A percentile compares a stretch with the other conserved stretches of the same genome.
These are phyloP conservation scores for Eulithis testata DNA, from an alignment of 2,888 invertebrate species.

Conservation along the genomic window DNA sequence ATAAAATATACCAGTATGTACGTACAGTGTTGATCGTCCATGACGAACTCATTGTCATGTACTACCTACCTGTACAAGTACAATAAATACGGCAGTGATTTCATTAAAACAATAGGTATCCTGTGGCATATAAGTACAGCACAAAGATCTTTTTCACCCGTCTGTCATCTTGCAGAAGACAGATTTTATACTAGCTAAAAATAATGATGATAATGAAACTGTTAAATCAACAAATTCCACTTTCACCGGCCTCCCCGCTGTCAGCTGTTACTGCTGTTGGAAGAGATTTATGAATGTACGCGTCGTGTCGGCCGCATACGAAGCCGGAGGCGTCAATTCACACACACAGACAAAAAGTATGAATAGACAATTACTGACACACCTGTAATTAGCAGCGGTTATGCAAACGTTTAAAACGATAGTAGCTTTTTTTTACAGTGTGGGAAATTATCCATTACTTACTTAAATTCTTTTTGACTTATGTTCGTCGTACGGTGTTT, in stretches of 20 bases:
- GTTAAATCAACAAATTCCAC: conserved; percentile 44
- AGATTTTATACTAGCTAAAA: too few relatives aligned
- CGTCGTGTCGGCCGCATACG: conserved; percentile 35
- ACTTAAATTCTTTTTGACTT: not conserved
- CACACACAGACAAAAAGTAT: conserved; percentile 38
- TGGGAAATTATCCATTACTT: conserved; percentile 31
- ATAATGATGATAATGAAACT: conserved; percentile 5
- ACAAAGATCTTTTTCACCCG: too few relatives aligned
- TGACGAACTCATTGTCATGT: conserved; percentile 20
- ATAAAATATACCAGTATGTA: conserved; percentile 37
- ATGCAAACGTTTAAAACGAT: conserved; percentile 33
- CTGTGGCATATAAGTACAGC: too few relatives aligned
- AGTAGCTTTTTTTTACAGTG: conserved; percentile 31
- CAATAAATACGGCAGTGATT: not conserved
- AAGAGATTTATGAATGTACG: conserved; percentile 49
- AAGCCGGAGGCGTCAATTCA: conserved; percentile 45
- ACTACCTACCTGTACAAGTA: not conserved
- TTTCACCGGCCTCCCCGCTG: conserved; percentile 47
- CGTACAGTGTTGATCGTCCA: conserved; percentile 10
- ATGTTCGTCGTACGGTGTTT: not conserved
- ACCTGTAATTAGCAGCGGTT: conserved; percentile 41
- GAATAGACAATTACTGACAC: conserved; percentile 38
- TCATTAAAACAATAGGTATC: not conserved
- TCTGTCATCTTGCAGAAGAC: too few relatives aligned
- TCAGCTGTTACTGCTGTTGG: conserved; percentile 45